Evolutionary conservation across 2,888 invertebrate species (phyloP).

Genomic region (Epinotia ramella): DNA sequence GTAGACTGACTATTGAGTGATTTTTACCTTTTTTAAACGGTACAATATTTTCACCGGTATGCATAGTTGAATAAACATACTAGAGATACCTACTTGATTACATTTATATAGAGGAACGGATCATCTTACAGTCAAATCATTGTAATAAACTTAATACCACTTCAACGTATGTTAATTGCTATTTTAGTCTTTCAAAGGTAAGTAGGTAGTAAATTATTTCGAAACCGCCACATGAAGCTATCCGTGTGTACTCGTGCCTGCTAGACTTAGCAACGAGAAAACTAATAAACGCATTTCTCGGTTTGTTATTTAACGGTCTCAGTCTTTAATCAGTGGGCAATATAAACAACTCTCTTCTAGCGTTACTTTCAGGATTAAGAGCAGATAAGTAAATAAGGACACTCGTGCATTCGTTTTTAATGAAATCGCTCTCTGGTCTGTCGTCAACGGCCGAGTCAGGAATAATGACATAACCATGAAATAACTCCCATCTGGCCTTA

Average conservation of each 20-base stretch:
- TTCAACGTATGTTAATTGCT: background rate
- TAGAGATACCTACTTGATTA: too few species aligned
- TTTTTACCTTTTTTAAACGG: slow-evolving; percentile 47
- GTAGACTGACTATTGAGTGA: slow-evolving; percentile 58
- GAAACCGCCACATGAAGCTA: background rate
- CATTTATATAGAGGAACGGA: too few species aligned
- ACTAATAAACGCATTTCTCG: slow-evolving; percentile 37
- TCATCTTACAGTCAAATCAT: too few species aligned
- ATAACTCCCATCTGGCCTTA: background rate
- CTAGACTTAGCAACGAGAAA: slow-evolving; percentile 13
- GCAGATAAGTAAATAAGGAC: slow-evolving; percentile 53
- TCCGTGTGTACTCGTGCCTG: background rate
- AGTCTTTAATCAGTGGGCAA: slow-evolving; percentile 42
- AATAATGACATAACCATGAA: background rate
- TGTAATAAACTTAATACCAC: too few species aligned
- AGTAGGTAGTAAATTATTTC: background rate
- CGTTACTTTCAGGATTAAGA: slow-evolving; percentile 43
- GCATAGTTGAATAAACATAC: background rate
- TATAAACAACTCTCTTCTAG: slow-evolving; percentile 45
- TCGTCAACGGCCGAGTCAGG: slow-evolving; percentile 50
- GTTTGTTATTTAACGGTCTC: slow-evolving; percentile 43
- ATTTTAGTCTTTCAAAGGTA: background rate
- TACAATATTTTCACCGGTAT: slow-evolving; percentile 2
- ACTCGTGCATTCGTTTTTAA: slow-evolving; percentile 61
- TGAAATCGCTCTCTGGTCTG: slow-evolving; percentile 62